A percentile compares a stretch with the other conserved stretches of the same genome.
Evolutionary conservation across 2,113 vertebrate genomes (phyloP).

Genomic region (Apteryx mantelli): DNA sequence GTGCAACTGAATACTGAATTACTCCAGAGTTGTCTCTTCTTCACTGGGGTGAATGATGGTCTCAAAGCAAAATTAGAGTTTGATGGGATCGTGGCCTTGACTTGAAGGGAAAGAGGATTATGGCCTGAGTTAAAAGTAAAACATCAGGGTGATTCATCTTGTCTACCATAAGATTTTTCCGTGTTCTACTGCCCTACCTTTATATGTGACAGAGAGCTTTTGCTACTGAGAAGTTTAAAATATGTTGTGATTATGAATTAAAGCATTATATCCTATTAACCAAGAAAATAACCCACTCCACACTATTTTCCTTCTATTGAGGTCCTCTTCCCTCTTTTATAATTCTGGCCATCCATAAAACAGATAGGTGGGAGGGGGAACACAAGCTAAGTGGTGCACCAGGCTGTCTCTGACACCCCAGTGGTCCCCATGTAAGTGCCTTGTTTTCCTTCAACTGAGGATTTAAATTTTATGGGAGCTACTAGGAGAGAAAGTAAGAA

Average conservation of each 20-base stretch:
- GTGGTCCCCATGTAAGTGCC: neutral
- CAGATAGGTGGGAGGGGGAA: neutral
- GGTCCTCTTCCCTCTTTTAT: neutral
- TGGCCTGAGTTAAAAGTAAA: neutral
- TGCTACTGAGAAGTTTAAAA: neutral
- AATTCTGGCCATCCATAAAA: neutral
- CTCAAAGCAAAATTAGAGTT: neutral
- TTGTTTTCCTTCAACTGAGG: neutral
- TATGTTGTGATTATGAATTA: neutral
- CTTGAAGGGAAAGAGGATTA: neutral
- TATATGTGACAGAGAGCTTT: neutral
- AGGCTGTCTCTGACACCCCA: neutral
- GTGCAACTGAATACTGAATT: neutral
- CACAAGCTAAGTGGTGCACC: neutral
- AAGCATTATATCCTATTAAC: neutral
- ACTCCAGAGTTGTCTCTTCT: neutral
- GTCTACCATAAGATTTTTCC: neutral
- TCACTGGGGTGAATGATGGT: neutral
- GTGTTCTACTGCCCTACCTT: neutral
- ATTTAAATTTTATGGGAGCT: neutral
- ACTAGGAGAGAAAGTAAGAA: neutral
- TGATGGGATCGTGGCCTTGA: neutral
- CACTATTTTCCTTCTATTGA: neutral
- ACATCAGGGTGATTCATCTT: neutral
- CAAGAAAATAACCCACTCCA: neutral